These are phyloP conservation scores for Iguana delicatissima DNA, from an alignment of 2,797 vertebrate species.

Conservation along the genomic window DNA sequence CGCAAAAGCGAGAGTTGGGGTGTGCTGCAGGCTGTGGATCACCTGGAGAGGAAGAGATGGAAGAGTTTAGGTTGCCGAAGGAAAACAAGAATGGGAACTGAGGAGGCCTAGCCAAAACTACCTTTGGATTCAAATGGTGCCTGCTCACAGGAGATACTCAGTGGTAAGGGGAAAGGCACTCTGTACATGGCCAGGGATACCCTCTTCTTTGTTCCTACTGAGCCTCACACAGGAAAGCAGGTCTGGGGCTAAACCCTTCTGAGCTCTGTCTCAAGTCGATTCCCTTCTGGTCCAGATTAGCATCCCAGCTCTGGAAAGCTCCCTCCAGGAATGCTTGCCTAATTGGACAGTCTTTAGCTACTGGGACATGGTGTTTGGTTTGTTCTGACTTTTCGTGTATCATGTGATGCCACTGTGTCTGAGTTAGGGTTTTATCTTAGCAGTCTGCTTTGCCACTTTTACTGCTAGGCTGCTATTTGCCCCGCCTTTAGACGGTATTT, in stretches of 20 bases:
- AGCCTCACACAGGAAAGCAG: background rate
- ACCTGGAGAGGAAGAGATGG: slow-evolving; percentile 75
- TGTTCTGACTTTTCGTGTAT: background rate
- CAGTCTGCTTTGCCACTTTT: background rate
- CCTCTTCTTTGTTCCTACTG: background rate
- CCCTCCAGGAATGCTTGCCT: background rate
- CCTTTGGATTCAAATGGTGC: background rate
- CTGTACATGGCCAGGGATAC: background rate
- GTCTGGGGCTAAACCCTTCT: no score
- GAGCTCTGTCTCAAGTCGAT: background rate
- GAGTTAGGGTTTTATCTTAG: background rate
- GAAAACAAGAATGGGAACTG: background rate
- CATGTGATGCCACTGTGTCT: background rate
- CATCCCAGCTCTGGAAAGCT: background rate
- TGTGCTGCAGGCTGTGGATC: slow-evolving; percentile 85
- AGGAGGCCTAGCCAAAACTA: background rate
- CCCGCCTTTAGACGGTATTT: background rate
- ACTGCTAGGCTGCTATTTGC: background rate
- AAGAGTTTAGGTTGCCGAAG: background rate
- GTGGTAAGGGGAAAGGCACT: background rate
- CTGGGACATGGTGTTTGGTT: background rate
- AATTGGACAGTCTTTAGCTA: background rate
- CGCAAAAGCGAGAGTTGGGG: slow-evolving; percentile 93
- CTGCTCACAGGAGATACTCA: background rate
- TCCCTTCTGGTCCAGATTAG: background rate